Evolutionary conservation across 2,888 invertebrate genomes (phyloP).

Genomic region (Rugalucina vietnamica): DNA sequence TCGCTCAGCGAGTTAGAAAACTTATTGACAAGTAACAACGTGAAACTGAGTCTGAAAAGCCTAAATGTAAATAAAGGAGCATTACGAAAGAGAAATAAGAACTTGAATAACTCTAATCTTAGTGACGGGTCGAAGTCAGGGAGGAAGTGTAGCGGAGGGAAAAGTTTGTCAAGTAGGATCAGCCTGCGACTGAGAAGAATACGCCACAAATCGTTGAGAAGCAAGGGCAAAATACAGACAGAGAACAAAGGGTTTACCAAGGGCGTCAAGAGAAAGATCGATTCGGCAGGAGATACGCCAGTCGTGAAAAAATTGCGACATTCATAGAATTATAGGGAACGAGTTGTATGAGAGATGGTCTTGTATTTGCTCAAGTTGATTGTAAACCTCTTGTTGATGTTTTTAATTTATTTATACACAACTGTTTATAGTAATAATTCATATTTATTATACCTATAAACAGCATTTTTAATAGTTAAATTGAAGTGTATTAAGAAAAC

Average conservation of each 20-base stretch:
- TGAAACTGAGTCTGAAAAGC: conserved; percentile 48
- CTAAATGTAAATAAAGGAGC: conserved; percentile 41
- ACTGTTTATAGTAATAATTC: no score
- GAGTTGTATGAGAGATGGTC: not conserved
- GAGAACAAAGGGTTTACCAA: conserved; percentile 63
- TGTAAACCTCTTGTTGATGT: no score
- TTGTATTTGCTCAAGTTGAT: not conserved
- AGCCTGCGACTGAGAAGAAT: conserved; percentile 55
- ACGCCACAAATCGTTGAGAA: conserved; percentile 38
- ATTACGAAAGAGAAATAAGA: conserved; percentile 22
- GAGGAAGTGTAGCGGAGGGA: conserved; percentile 34
- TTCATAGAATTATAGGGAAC: conserved; percentile 39
- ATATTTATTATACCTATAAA: no score
- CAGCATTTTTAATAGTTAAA: no score
- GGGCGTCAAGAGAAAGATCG: conserved; percentile 65
- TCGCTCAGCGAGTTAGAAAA: conserved; percentile 51
- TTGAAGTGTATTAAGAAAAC: no score
- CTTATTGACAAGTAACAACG: conserved; percentile 41
- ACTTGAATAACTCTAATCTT: conserved; percentile 46
- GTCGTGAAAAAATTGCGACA: conserved; percentile 60
- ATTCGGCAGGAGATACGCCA: conserved; percentile 48
- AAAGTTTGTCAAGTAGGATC: conserved; percentile 59
- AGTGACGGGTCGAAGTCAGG: conserved; percentile 31
- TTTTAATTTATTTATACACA: no score
- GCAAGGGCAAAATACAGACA: conserved; percentile 30